Percentiles rank a stretch among this genome's conserved stretches.
Conservation (phyloP, 2,113 vertebrate species). For the Dromaius novaehollandiae region DNA sequence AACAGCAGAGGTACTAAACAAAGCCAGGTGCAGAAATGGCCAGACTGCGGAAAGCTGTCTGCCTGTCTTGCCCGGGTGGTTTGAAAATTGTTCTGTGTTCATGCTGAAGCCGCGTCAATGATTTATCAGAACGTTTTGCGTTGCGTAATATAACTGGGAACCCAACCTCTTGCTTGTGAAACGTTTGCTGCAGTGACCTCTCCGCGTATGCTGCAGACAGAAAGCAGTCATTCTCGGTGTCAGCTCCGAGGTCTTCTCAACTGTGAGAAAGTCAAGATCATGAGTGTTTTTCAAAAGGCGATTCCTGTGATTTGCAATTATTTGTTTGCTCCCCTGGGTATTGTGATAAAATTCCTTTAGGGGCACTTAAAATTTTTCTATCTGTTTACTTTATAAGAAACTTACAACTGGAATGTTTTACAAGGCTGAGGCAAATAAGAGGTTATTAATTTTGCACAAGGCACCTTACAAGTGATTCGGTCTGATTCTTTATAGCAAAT, state of each 20-base stretch:
- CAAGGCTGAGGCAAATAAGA: background rate
- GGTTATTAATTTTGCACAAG: background rate
- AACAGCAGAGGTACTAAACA: background rate
- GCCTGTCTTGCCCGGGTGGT: background rate
- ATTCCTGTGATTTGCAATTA: background rate
- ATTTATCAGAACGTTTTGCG: background rate
- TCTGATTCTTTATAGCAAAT: background rate
- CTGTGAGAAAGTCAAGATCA: background rate
- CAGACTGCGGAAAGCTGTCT: background rate
- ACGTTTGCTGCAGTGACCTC: background rate
- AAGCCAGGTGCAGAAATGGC: background rate
- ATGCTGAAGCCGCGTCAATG: background rate
- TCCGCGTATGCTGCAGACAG: background rate
- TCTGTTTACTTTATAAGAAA: too few relatives aligned
- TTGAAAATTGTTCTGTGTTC: background rate
- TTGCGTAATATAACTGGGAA: background rate
- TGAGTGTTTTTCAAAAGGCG: background rate
- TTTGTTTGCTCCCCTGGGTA: background rate
- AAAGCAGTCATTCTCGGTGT: background rate
- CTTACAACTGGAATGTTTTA: background rate
- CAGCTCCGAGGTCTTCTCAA: background rate
- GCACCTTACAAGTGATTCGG: background rate
- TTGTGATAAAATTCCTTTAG: background rate
- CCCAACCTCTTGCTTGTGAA: background rate
- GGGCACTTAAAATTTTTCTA: too few relatives aligned